These are phyloP conservation scores for Takifugu bimaculatus DNA, from an alignment of 2,113 vertebrate species.

Conservation along the genomic window DNA sequence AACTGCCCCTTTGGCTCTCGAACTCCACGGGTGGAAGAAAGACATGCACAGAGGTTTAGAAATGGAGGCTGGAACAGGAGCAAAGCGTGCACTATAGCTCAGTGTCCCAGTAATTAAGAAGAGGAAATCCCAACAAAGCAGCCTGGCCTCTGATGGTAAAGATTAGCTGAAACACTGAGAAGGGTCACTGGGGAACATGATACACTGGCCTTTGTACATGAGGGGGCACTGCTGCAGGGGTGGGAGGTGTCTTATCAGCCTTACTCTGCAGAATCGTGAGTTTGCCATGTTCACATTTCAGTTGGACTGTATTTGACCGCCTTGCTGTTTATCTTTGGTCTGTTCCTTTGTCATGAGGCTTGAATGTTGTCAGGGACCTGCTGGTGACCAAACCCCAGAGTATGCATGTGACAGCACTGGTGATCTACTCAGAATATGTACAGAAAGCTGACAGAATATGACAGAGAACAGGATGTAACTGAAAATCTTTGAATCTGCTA, in stretches of 20 bases:
- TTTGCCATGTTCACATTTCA: neutral
- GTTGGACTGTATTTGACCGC: neutral
- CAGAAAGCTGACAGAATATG: slow-evolving; percentile 31
- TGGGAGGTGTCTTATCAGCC: slow-evolving; percentile 30
- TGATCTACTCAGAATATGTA: slow-evolving; percentile 31
- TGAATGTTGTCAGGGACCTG: neutral
- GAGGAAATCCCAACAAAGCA: slow-evolving; percentile 63
- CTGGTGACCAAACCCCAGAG: slow-evolving; percentile 5
- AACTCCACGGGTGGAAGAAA: slow-evolving; percentile 28
- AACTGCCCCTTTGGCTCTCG: slow-evolving; percentile 41
- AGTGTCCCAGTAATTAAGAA: slow-evolving; percentile 57
- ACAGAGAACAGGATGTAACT: slow-evolving; percentile 30
- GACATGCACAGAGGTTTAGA: slow-evolving; percentile 34
- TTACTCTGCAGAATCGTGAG: neutral
- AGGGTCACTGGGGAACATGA: slow-evolving; percentile 59
- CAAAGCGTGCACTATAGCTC: slow-evolving; percentile 49
- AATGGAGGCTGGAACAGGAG: slow-evolving; percentile 61
- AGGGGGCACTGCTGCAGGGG: slow-evolving; percentile 39
- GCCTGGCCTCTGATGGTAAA: slow-evolving; percentile 47
- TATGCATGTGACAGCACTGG: slow-evolving; percentile 29
- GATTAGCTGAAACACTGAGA: slow-evolving; percentile 59
- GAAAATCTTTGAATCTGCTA: slow-evolving; percentile 12
- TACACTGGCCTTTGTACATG: slow-evolving; percentile 45
- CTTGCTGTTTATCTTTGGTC: neutral
- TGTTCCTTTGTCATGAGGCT: slow-evolving; percentile 24